phyloP scores from a whole-genome alignment of 2,888 invertebrate species.

The Seladonia tumulorum region DNA sequence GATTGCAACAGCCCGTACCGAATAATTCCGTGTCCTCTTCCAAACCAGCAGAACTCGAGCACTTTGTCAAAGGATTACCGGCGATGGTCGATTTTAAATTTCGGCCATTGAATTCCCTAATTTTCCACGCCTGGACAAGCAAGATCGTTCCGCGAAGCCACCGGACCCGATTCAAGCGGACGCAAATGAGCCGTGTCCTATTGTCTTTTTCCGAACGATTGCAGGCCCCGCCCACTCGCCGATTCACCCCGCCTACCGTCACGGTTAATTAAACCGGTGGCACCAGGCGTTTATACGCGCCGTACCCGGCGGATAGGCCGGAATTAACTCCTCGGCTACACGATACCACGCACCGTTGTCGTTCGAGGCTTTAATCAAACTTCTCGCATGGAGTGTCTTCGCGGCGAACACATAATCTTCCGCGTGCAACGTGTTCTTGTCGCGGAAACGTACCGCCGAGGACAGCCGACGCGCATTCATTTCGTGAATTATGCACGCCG shows the following conservation, averaged over 20 bases:
- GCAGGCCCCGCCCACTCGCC: background rate
- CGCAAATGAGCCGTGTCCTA: slow-evolving; percentile 18
- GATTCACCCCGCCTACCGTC: background rate
- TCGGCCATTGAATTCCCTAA: background rate
- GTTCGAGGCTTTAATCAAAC: slow-evolving; percentile 50
- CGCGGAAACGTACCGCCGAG: background rate
- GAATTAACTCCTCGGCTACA: slow-evolving; percentile 20
- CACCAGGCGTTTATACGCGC: slow-evolving; percentile 9
- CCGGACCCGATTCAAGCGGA: slow-evolving; percentile 10
- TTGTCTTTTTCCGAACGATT: slow-evolving; percentile 31
- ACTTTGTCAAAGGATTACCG: background rate
- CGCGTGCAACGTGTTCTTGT: slow-evolving; percentile 34
- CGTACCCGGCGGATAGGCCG: background rate
- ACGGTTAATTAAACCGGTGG: slow-evolving; percentile 16
- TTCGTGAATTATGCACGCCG: background rate
- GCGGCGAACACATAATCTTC: slow-evolving; percentile 31
- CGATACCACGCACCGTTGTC: slow-evolving; percentile 22
- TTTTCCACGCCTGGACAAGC: background rate
- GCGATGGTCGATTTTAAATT: background rate
- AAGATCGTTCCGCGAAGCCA: background rate
- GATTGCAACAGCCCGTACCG: background rate
- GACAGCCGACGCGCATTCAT: background rate
- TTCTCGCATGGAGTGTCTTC: slow-evolving; percentile 12
- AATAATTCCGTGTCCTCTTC: background rate
- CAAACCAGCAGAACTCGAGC: background rate